Base-by-base conservation (phyloP, 30 jellyfish, hydroid and myxozoan genomes). In the Cassiopea andromeda region DNA sequence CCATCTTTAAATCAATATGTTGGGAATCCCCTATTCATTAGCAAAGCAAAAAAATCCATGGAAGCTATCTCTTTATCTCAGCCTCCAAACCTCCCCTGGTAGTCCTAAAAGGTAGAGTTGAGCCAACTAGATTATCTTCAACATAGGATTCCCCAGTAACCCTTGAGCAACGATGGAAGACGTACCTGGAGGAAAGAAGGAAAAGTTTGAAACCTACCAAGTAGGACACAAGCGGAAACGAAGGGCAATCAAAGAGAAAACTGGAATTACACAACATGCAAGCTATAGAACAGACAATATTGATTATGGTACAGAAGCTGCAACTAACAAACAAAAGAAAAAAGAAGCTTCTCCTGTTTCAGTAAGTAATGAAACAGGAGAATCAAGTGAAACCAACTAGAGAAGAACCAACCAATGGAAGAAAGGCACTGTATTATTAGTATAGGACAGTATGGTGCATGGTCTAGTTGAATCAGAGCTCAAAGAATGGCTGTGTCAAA, bases 181-280 rank as follows among this genome's bases (percentile, higher is more conserved):
- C 15, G n/a, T 68, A 7, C 47, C 77, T 68, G 47, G 77, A 68
- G 77, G 77, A 68, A 68, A 68, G 77, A 43, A 68, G 77, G 47
- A 68, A 68, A 68, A 68, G 77, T 68, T 68, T 68, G 17, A 68
- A 68, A 0, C 17, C 77, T 68, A 68, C 47, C 77, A 68, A 68
- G 47, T 68, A 68, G 77, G 15, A 68, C 77, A 68, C 47, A 68
- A 68, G 77, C 77, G 77, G 15, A 68, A 68, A 68, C 77, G 15
- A 43, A 18, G 47, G 47, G 15, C 9, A 18, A 68, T 43, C 77
- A 68, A 68, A n/a, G 8, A 68, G 77, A 18, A 68, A 68, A 43
- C 44, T 17, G 47, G 9, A 68, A 43, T 6, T n/a, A 6, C 15
- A 68, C 17, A 18, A 18, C 17, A 18, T 17, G 77, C 47, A 68